A percentile compares a stretch with the other conserved stretches of the same genome.
These are phyloP conservation scores for Pyrocoelia pectoralis DNA, from an alignment of 2,888 invertebrate species.

Conservation along the genomic window DNA sequence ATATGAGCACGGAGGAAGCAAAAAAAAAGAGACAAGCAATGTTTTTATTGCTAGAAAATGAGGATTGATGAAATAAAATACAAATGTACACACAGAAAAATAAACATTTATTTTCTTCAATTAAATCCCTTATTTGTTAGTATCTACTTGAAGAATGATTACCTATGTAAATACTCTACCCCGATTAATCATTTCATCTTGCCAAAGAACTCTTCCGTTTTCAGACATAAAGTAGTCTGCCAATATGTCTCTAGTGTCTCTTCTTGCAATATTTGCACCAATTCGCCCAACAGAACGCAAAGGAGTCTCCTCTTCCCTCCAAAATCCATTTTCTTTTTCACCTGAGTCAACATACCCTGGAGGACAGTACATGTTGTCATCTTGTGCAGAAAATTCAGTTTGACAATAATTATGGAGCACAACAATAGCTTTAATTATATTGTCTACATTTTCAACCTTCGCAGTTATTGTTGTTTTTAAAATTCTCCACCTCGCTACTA, in stretches of 20 bases:
- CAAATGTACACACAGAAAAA: too few relatives aligned
- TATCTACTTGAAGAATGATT: background rate
- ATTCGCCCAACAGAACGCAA: constrained; percentile 1
- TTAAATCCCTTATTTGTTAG: background rate
- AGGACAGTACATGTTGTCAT: background rate
- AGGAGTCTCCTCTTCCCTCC: constrained; percentile 2
- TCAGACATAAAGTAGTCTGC: constrained; percentile 9
- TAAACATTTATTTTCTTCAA: too few relatives aligned
- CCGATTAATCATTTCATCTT: background rate
- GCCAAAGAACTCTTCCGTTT: constrained; percentile 6
- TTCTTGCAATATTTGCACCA: background rate
- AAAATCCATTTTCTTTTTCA: background rate
- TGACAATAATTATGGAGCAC: constrained; percentile 8
- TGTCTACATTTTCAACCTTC: constrained; percentile 8
- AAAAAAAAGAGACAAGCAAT: background rate
- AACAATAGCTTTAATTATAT: constrained; percentile 4
- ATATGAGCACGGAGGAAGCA: background rate
- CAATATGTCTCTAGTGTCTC: background rate
- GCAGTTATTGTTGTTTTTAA: background rate
- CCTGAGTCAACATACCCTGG: background rate
- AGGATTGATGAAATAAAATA: background rate
- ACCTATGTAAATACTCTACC: background rate
- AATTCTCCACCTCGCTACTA: background rate
- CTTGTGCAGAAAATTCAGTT: background rate
- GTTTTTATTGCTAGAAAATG: background rate